Percentiles rank a stretch among this genome's conserved stretches.
These are phyloP conservation scores for Sminthurides bifidus DNA, from an alignment of 1,140 invertebrate genomes.

Conservation along the genomic window DNA sequence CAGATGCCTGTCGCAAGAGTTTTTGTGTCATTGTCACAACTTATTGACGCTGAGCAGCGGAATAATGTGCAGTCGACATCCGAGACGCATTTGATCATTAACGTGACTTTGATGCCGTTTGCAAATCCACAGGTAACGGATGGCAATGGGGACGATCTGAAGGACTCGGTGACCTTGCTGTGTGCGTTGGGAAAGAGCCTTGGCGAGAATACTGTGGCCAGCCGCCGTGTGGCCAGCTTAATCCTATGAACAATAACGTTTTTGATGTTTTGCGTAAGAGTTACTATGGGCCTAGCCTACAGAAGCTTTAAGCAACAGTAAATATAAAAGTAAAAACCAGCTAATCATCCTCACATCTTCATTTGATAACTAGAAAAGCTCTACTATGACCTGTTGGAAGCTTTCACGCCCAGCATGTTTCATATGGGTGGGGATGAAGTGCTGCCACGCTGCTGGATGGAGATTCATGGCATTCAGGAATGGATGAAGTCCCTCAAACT, in stretches of 20 bases:
- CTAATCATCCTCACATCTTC: too few relatives aligned
- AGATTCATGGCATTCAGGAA: slow-evolving; percentile 30
- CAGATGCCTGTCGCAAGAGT: neutral
- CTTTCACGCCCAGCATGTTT: slow-evolving; percentile 32
- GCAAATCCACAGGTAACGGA: slow-evolving; percentile 30
- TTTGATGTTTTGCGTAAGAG: slow-evolving; percentile 26
- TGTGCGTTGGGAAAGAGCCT: slow-evolving; percentile 31
- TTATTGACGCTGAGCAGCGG: neutral
- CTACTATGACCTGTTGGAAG: slow-evolving; percentile 37
- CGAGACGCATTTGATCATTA: too few relatives aligned
- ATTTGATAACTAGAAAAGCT: slow-evolving; percentile 16
- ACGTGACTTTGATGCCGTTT: too few relatives aligned
- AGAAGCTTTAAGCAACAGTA: too few relatives aligned
- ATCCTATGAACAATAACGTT: slow-evolving; percentile 26
- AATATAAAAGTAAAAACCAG: neutral
- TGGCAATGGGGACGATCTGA: slow-evolving; percentile 31
- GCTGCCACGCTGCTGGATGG: slow-evolving; percentile 34
- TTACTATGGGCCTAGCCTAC: too few relatives aligned
- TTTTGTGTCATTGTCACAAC: neutral
- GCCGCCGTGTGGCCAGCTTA: slow-evolving; percentile 31
- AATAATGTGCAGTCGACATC: neutral
- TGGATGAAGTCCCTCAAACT: slow-evolving; percentile 28
- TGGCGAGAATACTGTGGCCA: slow-evolving; percentile 28
- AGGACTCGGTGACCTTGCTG: slow-evolving; percentile 28
- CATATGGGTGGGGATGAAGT: slow-evolving; percentile 37